phyloP scores from a whole-genome alignment of 2,113 vertebrate species.

The Tringa solitaria region DNA sequence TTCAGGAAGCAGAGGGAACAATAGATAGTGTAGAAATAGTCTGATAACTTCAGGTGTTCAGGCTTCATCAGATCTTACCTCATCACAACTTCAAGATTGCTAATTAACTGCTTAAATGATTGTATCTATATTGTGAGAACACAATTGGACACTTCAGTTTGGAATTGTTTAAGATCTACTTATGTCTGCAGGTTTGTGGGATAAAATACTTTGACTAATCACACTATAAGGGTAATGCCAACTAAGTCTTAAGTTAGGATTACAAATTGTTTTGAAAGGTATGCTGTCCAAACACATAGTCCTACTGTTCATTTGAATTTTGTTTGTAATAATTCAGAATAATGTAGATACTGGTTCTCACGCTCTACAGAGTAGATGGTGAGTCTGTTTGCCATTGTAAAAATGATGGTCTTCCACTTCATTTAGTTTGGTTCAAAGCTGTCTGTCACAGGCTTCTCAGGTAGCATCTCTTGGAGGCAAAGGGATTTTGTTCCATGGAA shows the following conservation, averaged over 20 bases:
- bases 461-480: not conserved
- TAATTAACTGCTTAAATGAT: not conserved
- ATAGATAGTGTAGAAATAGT: not conserved
- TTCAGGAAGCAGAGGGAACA: not conserved
- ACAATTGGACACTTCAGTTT: not conserved
- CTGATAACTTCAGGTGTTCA: not conserved
- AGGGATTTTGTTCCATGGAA: not conserved
- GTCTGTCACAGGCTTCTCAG: not conserved
- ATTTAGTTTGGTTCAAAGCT: not conserved
- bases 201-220: not conserved
- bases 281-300: not conserved
- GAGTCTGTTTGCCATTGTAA: not conserved
- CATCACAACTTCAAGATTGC: not conserved
- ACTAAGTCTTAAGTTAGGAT: not conserved
- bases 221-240: not conserved
- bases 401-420: not conserved
- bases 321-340: not conserved
- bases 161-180: not conserved
- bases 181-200: not conserved
- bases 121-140: not conserved
- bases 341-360: not conserved
- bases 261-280: not conserved
- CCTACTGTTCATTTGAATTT: not conserved
- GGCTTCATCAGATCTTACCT: not conserved
- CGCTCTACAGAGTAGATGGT: not conserved